Evolutionary conservation across 2,888 invertebrate species (phyloP).

Genomic region (Drosophila flavopinicola): DNA sequence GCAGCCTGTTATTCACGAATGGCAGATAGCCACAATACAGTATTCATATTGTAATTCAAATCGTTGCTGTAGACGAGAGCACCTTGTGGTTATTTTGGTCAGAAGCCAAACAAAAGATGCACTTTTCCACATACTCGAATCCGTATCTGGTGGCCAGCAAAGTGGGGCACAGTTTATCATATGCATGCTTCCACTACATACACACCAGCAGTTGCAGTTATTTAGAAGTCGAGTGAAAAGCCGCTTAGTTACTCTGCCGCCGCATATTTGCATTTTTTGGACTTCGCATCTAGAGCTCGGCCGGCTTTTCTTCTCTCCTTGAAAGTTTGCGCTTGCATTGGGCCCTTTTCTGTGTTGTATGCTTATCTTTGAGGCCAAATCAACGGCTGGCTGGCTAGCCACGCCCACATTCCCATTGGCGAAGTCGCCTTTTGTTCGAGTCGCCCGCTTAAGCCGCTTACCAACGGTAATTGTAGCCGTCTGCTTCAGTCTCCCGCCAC

Average conservation of each 20-base stretch:
- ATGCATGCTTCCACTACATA: constrained; percentile 9
- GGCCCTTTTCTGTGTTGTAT: constrained; percentile 4
- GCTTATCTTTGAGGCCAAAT: constrained; percentile 63
- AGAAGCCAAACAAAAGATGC: constrained; percentile 73
- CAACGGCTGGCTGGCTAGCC: constrained; percentile 10
- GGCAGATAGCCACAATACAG: constrained; percentile 21
- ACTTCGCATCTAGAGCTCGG: constrained; percentile 36
- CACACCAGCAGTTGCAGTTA: constrained; percentile 34
- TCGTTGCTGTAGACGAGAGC: constrained; percentile 45
- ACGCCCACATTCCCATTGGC: constrained; percentile 20
- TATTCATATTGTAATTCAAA: constrained; percentile 70
- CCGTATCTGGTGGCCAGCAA: constrained; percentile 47
- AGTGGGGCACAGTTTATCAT: constrained; percentile 61
- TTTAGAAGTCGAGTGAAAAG: constrained; percentile 41
- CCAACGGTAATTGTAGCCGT: constrained; percentile 60
- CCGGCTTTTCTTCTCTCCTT: constrained; percentile 9
- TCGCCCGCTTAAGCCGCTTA: constrained; percentile 64
- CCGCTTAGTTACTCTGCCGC: constrained; percentile 45
- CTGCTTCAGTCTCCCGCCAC: neutral
- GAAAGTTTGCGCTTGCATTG: constrained; percentile 28
- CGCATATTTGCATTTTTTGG: constrained; percentile 74
- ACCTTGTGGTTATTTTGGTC: constrained; percentile 76
- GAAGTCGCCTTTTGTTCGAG: constrained; percentile 29
- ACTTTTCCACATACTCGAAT: constrained; percentile 36
- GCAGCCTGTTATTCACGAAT: constrained; percentile 22